phyloP scores from a whole-genome alignment of 2,113 vertebrate genomes.

The Ameiurus melas region DNA sequence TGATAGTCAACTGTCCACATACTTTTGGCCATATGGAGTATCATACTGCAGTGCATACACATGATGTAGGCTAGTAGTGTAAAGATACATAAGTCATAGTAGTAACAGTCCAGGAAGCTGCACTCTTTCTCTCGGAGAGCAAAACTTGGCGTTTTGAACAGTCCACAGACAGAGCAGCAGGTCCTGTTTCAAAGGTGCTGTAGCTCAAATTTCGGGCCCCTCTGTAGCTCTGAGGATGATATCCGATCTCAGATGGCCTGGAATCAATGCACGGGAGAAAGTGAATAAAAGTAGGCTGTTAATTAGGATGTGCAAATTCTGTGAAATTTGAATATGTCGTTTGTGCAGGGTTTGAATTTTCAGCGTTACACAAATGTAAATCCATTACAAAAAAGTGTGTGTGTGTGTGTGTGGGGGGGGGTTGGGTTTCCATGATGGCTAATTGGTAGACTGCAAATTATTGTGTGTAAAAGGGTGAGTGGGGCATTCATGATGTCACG shows the following conservation, averaged over 20 bases:
- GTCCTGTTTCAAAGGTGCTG: constrained; percentile 58
- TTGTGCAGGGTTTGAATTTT: background rate
- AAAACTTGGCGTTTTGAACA: constrained; percentile 60
- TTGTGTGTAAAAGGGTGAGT: background rate
- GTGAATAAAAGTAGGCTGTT: background rate
- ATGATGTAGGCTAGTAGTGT: background rate
- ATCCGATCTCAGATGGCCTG: constrained; percentile 65
- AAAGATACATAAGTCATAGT: background rate
- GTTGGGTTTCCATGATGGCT: background rate
- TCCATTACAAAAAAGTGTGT: background rate
- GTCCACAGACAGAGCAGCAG: constrained; percentile 59
- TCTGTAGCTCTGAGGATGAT: constrained; percentile 64
- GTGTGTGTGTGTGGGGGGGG: background rate
- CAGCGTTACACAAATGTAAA: background rate
- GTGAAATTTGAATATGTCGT: background rate
- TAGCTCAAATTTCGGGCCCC: constrained; percentile 63
- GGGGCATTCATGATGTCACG: background rate
- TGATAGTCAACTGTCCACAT: background rate
- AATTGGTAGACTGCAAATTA: too few relatives aligned
- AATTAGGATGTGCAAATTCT: background rate
- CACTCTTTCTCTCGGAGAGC: background rate
- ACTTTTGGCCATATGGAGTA: background rate
- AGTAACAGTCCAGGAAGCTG: background rate
- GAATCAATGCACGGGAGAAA: constrained; percentile 39
- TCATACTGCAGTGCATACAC: background rate